Conservation (phyloP, 2,888 invertebrate species). For the Endomychus coccineus region DNA sequence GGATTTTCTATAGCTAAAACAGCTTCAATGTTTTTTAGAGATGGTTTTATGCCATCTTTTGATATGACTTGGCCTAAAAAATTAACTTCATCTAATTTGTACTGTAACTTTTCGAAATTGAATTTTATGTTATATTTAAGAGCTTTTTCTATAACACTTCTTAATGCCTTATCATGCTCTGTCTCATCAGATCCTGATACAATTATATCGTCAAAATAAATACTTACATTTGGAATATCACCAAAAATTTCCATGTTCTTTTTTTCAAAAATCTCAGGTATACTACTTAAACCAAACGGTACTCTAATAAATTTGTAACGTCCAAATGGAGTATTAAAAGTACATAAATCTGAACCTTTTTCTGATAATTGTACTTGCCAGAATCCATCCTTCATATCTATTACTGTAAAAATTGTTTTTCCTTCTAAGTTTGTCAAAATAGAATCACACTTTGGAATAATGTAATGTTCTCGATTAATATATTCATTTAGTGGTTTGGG, state of each 20-base stretch:
- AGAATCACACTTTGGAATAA: conserved; percentile 27
- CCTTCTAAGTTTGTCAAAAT: conserved; percentile 2
- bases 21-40: conserved; percentile 16
- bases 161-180: conserved; percentile 20
- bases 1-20: conserved; percentile 13
- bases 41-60: conserved; percentile 14
- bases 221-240: conserved; percentile 2
- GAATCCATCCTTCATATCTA: conserved; percentile 16
- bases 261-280: conserved; percentile 3
- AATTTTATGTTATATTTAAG: conserved; percentile 20
- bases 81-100: conserved; percentile 15
- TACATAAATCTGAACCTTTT: conserved; percentile 3
- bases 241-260: conserved; percentile 5
- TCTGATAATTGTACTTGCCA: conserved; percentile 2
- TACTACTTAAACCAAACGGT: conserved; percentile 1
- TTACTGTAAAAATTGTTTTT: conserved; percentile 5
- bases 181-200: conserved; percentile 16
- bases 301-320: conserved; percentile 9
- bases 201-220: conserved; percentile 14
- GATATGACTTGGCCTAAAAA: conserved; percentile 18
- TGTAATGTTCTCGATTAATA: conserved; percentile 26
- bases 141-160: conserved; percentile 16
- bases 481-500: conserved; percentile 19
- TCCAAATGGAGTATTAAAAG: conserved; percentile 7
- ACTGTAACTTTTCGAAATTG: conserved; percentile 22